Conservation (phyloP, 2,888 invertebrate species). For the Flexamia atlantica region DNA sequence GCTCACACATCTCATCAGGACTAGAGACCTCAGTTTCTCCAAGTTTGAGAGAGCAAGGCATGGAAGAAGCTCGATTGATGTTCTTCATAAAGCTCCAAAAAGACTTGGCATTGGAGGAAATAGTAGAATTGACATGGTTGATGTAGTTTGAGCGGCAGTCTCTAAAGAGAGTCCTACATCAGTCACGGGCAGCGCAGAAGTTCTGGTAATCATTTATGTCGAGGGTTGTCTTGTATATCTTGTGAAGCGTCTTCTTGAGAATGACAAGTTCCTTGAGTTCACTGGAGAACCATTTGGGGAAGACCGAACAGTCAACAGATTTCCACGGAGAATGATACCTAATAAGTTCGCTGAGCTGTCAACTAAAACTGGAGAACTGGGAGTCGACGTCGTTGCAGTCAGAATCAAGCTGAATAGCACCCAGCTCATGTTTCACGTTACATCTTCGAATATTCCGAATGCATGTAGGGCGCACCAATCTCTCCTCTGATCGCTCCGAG, state of each 20-base stretch:
- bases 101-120: neutral
- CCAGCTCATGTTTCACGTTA: neutral
- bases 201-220: no score
- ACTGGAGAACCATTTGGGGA: slow-evolving; percentile 26
- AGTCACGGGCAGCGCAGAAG: no score
- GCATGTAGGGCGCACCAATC: neutral
- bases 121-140: neutral
- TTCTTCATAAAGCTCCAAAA: slow-evolving; percentile 11
- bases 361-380: no score
- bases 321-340: neutral
- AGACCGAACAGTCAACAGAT: neutral
- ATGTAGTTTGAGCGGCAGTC: slow-evolving; percentile 2
- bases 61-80: neutral
- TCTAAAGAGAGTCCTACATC: neutral
- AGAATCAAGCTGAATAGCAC: neutral
- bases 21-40: no score
- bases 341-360: slow-evolving; percentile 8
- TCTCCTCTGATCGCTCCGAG: neutral
- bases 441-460: no score
- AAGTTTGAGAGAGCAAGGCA: neutral
- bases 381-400: neutral
- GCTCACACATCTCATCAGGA: slow-evolving; percentile 8
- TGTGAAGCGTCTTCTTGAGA: no score
- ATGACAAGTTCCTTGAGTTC: no score
- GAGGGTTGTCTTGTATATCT: no score